Evolutionary conservation across 2,113 vertebrate genomes (phyloP).

Genomic region (Tympanuchus pallidicinctus): DNA sequence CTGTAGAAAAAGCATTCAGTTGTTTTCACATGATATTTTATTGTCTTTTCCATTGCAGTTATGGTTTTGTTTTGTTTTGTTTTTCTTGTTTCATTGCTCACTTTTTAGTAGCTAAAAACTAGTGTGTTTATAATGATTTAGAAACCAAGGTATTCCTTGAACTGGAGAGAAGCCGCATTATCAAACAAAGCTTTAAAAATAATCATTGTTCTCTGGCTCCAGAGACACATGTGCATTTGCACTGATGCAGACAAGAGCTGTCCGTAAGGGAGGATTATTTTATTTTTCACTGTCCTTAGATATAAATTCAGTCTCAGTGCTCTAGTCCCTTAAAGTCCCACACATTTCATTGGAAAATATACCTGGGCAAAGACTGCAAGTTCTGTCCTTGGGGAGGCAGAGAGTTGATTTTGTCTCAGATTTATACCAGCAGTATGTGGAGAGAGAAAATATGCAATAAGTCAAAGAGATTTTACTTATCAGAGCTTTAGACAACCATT

Average conservation of each 20-base stretch:
- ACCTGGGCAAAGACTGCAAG: slow-evolving; percentile 40
- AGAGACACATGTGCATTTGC: slow-evolving; percentile 17
- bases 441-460: slow-evolving; percentile 42
- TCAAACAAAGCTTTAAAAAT: slow-evolving; percentile 20
- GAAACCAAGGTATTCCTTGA: slow-evolving; percentile 21
- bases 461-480: slow-evolving; percentile 47
- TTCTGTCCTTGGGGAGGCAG: slow-evolving; percentile 42
- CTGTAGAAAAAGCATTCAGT: slow-evolving; percentile 23
- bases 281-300: slow-evolving; percentile 1
- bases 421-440: slow-evolving; percentile 16
- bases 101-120: slow-evolving; percentile 32
- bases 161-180: background rate
- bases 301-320: background rate
- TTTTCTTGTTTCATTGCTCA: background rate
- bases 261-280: background rate
- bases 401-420: slow-evolving; percentile 30
- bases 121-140: slow-evolving; percentile 18
- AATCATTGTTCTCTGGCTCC: background rate
- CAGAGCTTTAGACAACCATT: slow-evolving; percentile 56
- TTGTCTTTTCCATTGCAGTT: slow-evolving; percentile 36
- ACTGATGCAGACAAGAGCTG: slow-evolving; percentile 17
- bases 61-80: background rate
- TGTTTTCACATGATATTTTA: slow-evolving; percentile 57
- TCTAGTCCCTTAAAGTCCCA: slow-evolving; percentile 27
- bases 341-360: slow-evolving; percentile 16